phyloP scores from a whole-genome alignment of 2,888 invertebrate genomes.

The Cephus runcator region DNA sequence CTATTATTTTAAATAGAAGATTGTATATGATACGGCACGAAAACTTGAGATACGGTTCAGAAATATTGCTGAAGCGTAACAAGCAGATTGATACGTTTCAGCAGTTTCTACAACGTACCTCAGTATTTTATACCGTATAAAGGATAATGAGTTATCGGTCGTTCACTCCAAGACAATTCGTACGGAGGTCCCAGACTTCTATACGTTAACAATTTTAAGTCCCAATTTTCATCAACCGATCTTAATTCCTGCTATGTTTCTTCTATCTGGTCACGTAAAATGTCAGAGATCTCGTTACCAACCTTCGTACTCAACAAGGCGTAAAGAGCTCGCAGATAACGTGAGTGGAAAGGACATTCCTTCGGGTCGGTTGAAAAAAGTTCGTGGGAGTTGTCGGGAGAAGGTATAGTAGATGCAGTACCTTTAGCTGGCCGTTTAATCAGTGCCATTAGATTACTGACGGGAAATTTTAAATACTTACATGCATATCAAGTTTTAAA shows the following conservation, averaged over 20 bases:
- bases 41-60: too few relatives aligned
- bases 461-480: neutral
- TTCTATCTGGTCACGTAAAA: neutral
- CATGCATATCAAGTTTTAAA: neutral
- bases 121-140: too few relatives aligned
- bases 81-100: too few relatives aligned
- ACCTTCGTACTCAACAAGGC: slow-evolving; percentile 47
- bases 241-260: neutral
- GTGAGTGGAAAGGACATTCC: slow-evolving; percentile 57
- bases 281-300: neutral
- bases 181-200: neutral
- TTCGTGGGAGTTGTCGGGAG: neutral
- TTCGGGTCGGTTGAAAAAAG: slow-evolving; percentile 23
- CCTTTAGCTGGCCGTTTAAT: neutral
- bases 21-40: too few relatives aligned
- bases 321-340: slow-evolving; percentile 56
- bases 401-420: neutral
- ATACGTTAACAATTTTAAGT: neutral
- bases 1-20: neutral
- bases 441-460: neutral
- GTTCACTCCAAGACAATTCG: neutral
- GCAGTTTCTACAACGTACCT: too few relatives aligned
- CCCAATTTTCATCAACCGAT: neutral
- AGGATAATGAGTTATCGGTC: neutral
- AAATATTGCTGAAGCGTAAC: too few relatives aligned